Base-by-base conservation (phyloP, 2,113 vertebrate species). In the Podarcis raffonei region DNA sequence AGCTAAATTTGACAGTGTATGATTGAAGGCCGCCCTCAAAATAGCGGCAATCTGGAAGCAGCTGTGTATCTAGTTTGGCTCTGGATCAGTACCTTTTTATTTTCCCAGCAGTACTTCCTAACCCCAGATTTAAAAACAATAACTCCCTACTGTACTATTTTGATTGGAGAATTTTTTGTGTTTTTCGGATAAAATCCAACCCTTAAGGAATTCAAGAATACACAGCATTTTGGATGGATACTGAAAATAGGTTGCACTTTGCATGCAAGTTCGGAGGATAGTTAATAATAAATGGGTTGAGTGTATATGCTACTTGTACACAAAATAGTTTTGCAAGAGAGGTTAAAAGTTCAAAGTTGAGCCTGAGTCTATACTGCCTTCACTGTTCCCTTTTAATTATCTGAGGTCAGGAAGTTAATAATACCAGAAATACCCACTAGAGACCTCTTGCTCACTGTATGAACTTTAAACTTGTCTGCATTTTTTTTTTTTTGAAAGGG, bases 331-430 rank as follows among this genome's bases (percentile, higher is more conserved):
- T 84, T 94, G 89, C 95, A 95, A 90, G 90, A 59, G 90, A 96
- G 97, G 97, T 98, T 96, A 97, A 97, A 97, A 97, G 97, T 97
- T 97, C 96, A 97, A 97, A 97, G 97, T 97, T 97, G 97, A 97
- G 94, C 96, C 96, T 95, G 95, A 96, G 97, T 96, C 96, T 96
- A 95, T 95, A 95, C 94, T 96, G 95, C 95, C 92, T 96, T 92
- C 94, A 89, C 96, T 96, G 96, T 97, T 97, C 94, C 95, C 95
- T 97, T 97, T 97, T 97, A 97, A 98, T 98, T 97, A 97, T 97
- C 95, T 94, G 97, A 96, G 97, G 97, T 97, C 97, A 97, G 97
- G 96, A 97, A 97, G 97, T 97, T 97, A 97, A 97, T 98, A 97
- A 97, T 97, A 97, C 97, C 96, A 97, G 96, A 97, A 97, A 97